Conservation (phyloP, 1,140 invertebrate species). For the Psix sp. region DNA sequence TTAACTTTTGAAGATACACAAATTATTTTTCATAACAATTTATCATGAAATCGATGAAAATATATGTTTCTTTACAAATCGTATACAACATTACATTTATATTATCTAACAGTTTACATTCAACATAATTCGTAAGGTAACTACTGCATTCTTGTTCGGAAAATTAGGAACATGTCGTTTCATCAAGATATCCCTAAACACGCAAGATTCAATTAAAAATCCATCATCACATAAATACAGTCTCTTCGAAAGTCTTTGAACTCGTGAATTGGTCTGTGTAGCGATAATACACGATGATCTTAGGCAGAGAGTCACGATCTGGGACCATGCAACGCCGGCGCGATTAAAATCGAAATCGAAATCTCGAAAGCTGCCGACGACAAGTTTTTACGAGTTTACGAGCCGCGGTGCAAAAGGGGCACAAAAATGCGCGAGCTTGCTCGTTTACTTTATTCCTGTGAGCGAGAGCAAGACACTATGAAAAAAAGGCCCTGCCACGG, state of each 20-base stretch:
- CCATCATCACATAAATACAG: slow-evolving; percentile 38
- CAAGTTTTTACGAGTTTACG: slow-evolving; percentile 53
- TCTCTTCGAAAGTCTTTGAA: slow-evolving; percentile 20
- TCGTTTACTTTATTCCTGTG: neutral
- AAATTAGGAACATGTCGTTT: neutral
- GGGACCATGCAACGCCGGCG: slow-evolving; percentile 33
- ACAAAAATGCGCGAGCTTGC: slow-evolving; percentile 19
- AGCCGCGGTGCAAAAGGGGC: slow-evolving; percentile 32
- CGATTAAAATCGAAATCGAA: slow-evolving; percentile 66
- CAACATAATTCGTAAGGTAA: too few relatives aligned
- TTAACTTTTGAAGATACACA: too few relatives aligned
- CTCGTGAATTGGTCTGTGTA: slow-evolving; percentile 44
- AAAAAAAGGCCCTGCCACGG: slow-evolving; percentile 30
- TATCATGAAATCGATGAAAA: too few relatives aligned
- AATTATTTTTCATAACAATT: too few relatives aligned
- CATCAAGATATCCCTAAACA: slow-evolving; percentile 33
- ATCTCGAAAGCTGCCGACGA: slow-evolving; percentile 56
- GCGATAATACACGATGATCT: slow-evolving; percentile 52
- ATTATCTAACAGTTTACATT: too few relatives aligned
- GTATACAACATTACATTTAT: too few relatives aligned
- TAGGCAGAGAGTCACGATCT: slow-evolving; percentile 53
- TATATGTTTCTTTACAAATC: too few relatives aligned
- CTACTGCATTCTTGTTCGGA: too few relatives aligned
- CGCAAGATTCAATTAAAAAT: slow-evolving; percentile 38
- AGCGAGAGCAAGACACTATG: slow-evolving; percentile 19